Base-by-base conservation (phyloP, 2,113 vertebrate species). In the Pogonocichla stellata region DNA sequence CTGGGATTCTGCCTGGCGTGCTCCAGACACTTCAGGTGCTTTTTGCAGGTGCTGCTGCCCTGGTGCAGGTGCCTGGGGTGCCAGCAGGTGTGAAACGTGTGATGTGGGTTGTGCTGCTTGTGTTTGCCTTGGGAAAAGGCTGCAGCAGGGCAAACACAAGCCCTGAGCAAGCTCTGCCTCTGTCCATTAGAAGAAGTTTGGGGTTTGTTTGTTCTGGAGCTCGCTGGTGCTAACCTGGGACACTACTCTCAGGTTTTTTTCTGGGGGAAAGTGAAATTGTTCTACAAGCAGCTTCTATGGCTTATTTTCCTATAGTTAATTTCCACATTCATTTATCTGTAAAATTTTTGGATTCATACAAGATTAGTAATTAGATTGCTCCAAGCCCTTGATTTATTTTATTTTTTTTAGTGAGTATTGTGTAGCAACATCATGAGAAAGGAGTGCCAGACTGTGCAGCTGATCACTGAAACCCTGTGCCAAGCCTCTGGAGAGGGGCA, bases 41-140 rank as follows among this genome's bases (percentile, higher is more conserved):
- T 69, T 36, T 51, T 66, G 47, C 34, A 58, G 43, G 34, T 61
- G 13, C 1, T 29, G 40, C 34, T 61, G 3, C 26, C 48, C 17
- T 8, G 31, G 22, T 14, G 5, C 47, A 40, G 75, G 18, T 65
- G 66, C 2, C 6, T 73, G 84, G 14, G 38, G 25, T 13, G n/a
- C 2, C 8, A 43, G 28, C 36, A 25, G 15, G 1, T 19, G 25
- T 5, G 15, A 15, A 26, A n/a, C 2, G 4, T 1, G 3, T 25
- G 8, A 33, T 26, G 3, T 26, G 50, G 19, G 10, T n/a, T 51
- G 1, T 42, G 40, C 40, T 1, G 15, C 60, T 25, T 6, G 20
- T n/a, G 19, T 31, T 38, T 23, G 9, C 12, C 25, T 36, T 9
- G 16, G 20, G 3, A 18, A 17, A 54, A 48, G 60, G 5, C 50